Percentiles rank a stretch among this genome's conserved stretches.
Evolutionary conservation across 2,888 invertebrate species (phyloP).

Genomic region (Pseudolycoriella hygida): DNA sequence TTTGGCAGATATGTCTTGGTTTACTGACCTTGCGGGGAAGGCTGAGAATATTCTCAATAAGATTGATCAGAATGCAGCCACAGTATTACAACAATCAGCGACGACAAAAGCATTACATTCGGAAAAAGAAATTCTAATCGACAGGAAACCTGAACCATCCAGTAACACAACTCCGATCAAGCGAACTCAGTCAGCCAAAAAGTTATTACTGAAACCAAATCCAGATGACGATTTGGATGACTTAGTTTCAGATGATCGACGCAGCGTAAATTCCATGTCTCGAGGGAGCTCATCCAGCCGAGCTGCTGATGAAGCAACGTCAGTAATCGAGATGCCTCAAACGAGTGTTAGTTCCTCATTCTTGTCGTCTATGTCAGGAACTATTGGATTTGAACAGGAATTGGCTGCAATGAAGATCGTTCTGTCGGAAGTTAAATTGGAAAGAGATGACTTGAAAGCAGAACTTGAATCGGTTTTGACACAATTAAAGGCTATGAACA

Average conservation of each 20-base stretch:
- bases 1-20: constrained; percentile 48
- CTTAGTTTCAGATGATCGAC: too few relatives aligned
- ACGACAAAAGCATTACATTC: neutral
- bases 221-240: too few relatives aligned
- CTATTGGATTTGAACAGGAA: constrained; percentile 13
- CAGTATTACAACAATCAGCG: constrained; percentile 32
- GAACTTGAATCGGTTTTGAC: constrained; percentile 16
- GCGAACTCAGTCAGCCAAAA: neutral
- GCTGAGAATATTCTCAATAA: constrained; percentile 59
- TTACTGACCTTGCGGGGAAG: constrained; percentile 51
- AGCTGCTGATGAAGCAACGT: constrained; percentile 9
- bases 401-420: constrained; percentile 22
- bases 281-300: constrained; percentile 14
- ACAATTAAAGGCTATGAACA: constrained; percentile 16
- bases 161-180: neutral
- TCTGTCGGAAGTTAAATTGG: constrained; percentile 18
- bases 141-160: neutral
- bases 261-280: constrained; percentile 7
- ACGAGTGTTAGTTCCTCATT: neutral
- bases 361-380: neutral
- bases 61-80: constrained; percentile 56
- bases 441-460: constrained; percentile 20
- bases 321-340: constrained; percentile 9
- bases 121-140: neutral
- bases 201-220: too few relatives aligned